These are phyloP conservation scores for Myotis brandtii DNA, from an alignment of 2,113 vertebrate genomes.

Conservation along the genomic window DNA sequence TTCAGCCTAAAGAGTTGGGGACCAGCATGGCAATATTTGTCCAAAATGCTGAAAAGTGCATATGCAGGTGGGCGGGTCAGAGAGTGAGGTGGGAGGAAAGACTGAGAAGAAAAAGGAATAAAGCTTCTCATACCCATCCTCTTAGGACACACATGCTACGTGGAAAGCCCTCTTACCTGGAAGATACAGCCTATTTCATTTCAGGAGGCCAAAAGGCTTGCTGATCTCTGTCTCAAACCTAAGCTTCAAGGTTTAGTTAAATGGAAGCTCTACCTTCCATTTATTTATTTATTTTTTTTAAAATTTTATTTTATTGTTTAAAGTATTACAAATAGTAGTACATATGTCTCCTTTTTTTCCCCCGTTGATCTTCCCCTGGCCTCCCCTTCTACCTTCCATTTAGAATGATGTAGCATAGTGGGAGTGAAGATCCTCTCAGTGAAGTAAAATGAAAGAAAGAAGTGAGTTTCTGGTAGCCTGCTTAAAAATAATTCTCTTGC, in stretches of 20 bases:
- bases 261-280: neutral
- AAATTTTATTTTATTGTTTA: too few species aligned
- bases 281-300: too few species aligned
- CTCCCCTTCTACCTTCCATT: neutral
- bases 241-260: neutral
- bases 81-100: neutral
- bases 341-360: too few species aligned
- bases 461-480: neutral
- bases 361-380: too few species aligned
- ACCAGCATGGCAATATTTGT: neutral
- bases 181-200: neutral
- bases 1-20: neutral
- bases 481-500: neutral
- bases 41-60: neutral
- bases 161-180: neutral
- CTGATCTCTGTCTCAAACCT: neutral
- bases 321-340: too few species aligned
- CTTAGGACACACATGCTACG: neutral
- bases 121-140: neutral
- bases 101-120: neutral
- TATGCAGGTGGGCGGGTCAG: neutral
- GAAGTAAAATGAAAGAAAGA: slow-evolving; percentile 1
- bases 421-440: neutral
- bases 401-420: neutral
- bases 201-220: neutral